phyloP scores from a whole-genome alignment of 1,140 invertebrate genomes.

The Macrobrachium rosenbergii region DNA sequence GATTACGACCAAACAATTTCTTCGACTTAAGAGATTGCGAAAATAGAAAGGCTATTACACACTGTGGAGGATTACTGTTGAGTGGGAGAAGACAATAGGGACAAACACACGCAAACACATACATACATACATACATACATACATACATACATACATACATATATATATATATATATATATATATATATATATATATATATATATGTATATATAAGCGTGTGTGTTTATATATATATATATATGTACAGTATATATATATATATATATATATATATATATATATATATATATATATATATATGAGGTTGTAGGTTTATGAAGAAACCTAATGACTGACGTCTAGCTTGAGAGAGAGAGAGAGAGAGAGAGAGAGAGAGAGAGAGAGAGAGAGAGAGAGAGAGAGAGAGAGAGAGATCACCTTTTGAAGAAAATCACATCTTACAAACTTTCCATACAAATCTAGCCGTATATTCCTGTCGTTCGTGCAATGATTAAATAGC shows the following conservation, averaged over 20 bases:
- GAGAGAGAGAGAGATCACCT: conserved; percentile 24
- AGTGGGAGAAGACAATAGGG: background rate
- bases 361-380: conserved; percentile 31
- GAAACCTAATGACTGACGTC: background rate
- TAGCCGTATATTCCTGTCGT: background rate
- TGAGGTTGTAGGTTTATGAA: background rate
- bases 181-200: conserved; percentile 22
- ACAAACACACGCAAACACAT: conserved; percentile 15
- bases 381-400: conserved; percentile 43
- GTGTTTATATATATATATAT: background rate
- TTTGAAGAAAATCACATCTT: background rate
- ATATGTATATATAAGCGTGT: background rate
- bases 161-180: conserved; percentile 11
- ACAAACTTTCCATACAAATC: background rate
- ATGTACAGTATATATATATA: background rate
- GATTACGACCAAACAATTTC: too few species aligned
- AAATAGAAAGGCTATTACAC: too few species aligned
- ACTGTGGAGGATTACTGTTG: too few species aligned
- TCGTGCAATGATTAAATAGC: too few species aligned
- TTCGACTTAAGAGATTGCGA: too few species aligned
- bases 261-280: background rate
- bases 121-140: background rate
- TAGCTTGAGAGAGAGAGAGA: too few species aligned
- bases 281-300: background rate
- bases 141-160: background rate